Base-by-base conservation (phyloP, 1,140 invertebrate genomes). In the Paraescarpia echinospica region DNA sequence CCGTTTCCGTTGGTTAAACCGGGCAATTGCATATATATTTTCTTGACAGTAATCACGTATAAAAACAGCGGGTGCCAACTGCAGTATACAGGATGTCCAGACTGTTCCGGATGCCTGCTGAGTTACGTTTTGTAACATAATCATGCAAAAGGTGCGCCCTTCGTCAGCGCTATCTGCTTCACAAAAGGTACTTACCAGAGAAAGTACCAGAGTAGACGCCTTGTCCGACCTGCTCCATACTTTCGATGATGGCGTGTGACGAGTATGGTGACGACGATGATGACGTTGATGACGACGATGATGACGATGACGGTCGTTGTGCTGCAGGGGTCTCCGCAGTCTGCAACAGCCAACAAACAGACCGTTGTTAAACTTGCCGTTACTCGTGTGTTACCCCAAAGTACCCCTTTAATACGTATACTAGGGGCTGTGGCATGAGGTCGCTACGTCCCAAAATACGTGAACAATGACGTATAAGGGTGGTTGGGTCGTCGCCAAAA, bases 181-280 rank as follows among this genome's bases (percentile, higher is more conserved):
- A 34, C 27, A 8, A 59, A 91, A 89, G 33, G 34, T 33, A 92
- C 93, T 95, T 93, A 96, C 96, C 96, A 94, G 96, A 97, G 94
- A 97, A 97, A 91, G 96, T 97, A 92, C 97, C 97, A 33, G 96
- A 97, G 95, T 97, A 97, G 35, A 97, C 96, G 93, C 98, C 98
- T 95, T 98, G 98, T 89, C 98, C 98, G 94, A 99, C 98, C 95
- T 98, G 98, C 95, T 98, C 98, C 98, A 99, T 98, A 94, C 98
- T 98, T 95, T 98, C 98, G 94, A 98, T 98, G 94, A 98, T 98
- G 94, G 98, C 98, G 90, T 92, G 93, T 4, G 92, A 77, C 27
- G 93, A 91, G 90, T 33, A 77, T 12, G 34, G 90, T 6, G 92
- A 91, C 89, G 90, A 92, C 6, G 93, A 91, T 12, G 92, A 91